A percentile compares a stretch with the other conserved stretches of the same genome.
These are phyloP conservation scores for Coregonus sp. DNA, from an alignment of 2,797 vertebrate genomes.

Conservation along the genomic window DNA sequence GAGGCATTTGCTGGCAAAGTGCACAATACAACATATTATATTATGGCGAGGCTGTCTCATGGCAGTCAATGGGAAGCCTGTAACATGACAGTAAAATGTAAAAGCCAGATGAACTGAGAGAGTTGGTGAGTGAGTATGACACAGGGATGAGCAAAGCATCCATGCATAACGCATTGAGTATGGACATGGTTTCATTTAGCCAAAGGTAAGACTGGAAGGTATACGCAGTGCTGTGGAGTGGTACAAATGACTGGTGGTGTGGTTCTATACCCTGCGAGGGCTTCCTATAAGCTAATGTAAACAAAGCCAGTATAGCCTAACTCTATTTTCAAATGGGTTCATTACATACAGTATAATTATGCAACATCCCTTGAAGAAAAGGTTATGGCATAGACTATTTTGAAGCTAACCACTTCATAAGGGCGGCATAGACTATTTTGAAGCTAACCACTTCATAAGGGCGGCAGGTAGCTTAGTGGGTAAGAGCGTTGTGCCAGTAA, in stretches of 20 bases:
- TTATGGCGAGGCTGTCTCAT: background rate
- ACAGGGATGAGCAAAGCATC: background rate
- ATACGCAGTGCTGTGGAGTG: background rate
- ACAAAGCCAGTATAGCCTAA: background rate
- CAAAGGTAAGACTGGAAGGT: background rate
- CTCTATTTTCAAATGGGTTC: background rate
- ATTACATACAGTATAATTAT: background rate
- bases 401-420: too few species aligned
- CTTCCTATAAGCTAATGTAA: background rate
- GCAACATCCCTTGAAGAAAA: too few species aligned
- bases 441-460: too few species aligned
- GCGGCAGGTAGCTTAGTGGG: too few species aligned
- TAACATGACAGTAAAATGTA: background rate
- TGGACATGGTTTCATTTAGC: background rate
- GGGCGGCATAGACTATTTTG: too few species aligned
- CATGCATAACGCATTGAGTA: background rate
- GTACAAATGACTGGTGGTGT: background rate
- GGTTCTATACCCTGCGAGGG: too few species aligned
- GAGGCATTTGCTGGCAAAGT: background rate
- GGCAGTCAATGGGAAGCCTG: background rate
- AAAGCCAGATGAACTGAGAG: background rate
- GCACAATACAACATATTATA: background rate
- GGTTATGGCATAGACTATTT: too few species aligned
- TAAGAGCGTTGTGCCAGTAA: too few species aligned
- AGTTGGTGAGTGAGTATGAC: too few species aligned